A percentile compares a stretch with the other conserved stretches of the same genome.
Conservation (phyloP, 2,888 invertebrate species). For the Uropetala carovei region DNA sequence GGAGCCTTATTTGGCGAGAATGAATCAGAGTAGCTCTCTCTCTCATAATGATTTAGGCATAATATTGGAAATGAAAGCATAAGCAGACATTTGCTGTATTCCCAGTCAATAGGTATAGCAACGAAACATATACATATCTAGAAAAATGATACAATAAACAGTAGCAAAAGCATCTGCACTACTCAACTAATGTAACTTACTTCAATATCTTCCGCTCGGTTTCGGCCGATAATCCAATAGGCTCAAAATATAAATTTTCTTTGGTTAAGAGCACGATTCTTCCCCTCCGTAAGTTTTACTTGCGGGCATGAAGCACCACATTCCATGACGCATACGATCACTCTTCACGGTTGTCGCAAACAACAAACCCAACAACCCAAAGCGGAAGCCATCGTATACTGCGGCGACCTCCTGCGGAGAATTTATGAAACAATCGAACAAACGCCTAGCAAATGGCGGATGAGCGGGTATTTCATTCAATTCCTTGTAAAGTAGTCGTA, state of each 20-base stretch:
- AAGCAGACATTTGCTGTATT: not conserved
- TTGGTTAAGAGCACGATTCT: not conserved
- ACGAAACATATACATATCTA: not conserved
- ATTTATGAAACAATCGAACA: slow-evolving; percentile 31
- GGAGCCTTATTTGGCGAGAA: not conserved
- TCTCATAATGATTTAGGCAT: not conserved
- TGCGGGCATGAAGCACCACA: slow-evolving; percentile 17
- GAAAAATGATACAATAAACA: slow-evolving; percentile 4
- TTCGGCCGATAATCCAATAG: slow-evolving; percentile 48
- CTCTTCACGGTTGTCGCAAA: slow-evolving; percentile 52
- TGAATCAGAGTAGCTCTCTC: not conserved
- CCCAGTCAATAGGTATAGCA: not conserved
- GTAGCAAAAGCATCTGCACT: not conserved
- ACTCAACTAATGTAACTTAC: not conserved
- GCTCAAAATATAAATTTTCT: slow-evolving; percentile 12
- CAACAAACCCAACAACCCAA: slow-evolving; percentile 37
- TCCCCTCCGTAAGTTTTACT: slow-evolving; percentile 36
- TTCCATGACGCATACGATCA: slow-evolving; percentile 56
- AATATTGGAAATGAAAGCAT: not conserved
- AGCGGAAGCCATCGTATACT: slow-evolving; percentile 51
- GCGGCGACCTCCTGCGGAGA: slow-evolving; percentile 32
- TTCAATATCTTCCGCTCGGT: not conserved
- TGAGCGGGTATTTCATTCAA: not conserved
- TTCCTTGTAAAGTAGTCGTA: too few species aligned
- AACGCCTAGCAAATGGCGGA: not conserved